phyloP scores from a whole-genome alignment of 1,140 invertebrate genomes.

The Paraescarpia echinospica region DNA sequence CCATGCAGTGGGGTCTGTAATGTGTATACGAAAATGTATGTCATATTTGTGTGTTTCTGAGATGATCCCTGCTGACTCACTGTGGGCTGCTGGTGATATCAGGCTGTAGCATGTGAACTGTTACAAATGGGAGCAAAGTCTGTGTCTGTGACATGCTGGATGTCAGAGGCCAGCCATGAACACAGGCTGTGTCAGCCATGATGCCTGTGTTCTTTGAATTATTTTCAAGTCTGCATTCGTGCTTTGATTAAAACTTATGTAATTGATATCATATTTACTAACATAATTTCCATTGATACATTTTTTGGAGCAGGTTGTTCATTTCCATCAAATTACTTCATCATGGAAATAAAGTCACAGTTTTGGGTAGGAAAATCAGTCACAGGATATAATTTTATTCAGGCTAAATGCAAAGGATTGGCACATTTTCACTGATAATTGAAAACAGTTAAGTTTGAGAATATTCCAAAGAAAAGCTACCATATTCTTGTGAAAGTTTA shows the following conservation, averaged over 20 bases:
- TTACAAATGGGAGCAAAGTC: slow-evolving; percentile 5
- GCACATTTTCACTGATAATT: too few relatives aligned
- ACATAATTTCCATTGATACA: too few relatives aligned
- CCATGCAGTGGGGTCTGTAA: background rate
- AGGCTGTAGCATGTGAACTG: background rate
- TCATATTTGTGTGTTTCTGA: background rate
- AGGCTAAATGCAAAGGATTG: too few relatives aligned
- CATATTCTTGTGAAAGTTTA: too few relatives aligned
- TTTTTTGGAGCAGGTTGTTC: too few relatives aligned
- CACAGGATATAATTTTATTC: too few relatives aligned
- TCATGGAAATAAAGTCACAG: too few relatives aligned
- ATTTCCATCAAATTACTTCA: too few relatives aligned
- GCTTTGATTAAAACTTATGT: background rate
- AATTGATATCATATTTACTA: background rate
- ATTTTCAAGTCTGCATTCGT: background rate
- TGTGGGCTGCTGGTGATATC: background rate
- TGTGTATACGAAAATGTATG: background rate
- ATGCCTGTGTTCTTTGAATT: background rate
- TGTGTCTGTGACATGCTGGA: background rate
- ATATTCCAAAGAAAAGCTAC: too few relatives aligned
- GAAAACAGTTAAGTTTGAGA: too few relatives aligned
- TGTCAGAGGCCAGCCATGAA: background rate
- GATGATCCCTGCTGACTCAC: background rate
- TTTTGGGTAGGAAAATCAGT: too few relatives aligned
- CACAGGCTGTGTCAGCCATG: background rate